Evolutionary conservation across 30 jellyfish, hydroid and myxozoan genomes (phyloP).

Genomic region (Morbakka virulenta): DNA sequence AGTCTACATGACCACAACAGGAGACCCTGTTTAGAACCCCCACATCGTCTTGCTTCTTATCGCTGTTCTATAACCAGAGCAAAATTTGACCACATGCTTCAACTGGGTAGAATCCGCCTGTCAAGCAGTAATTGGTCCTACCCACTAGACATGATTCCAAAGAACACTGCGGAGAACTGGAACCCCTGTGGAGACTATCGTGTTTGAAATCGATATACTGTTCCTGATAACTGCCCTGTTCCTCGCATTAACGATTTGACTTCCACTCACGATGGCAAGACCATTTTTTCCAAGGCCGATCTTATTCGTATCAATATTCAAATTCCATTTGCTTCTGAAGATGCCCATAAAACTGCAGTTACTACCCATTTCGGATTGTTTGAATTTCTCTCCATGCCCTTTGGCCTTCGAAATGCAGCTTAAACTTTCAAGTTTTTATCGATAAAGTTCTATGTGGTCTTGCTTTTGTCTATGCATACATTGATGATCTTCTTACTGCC

Average conservation of each 20-base stretch:
- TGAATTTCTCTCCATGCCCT: slow-evolving; percentile 6
- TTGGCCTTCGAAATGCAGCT: slow-evolving; percentile 16
- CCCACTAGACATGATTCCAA: background rate
- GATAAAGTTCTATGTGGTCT: slow-evolving; percentile 5
- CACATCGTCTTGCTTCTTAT: background rate
- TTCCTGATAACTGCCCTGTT: background rate
- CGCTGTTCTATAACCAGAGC: background rate
- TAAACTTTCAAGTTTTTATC: slow-evolving; percentile 4
- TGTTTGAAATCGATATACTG: background rate
- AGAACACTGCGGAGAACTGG: background rate
- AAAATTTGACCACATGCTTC: background rate
- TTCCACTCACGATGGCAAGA: background rate
- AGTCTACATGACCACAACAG: too few species aligned
- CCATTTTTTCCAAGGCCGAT: background rate
- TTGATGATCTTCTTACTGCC: slow-evolving; percentile 3
- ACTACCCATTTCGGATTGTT: slow-evolving; percentile 7
- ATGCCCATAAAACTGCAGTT: slow-evolving; percentile 3
- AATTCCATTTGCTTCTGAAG: slow-evolving; percentile 11
- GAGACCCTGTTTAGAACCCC: too few species aligned
- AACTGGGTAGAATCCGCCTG: background rate
- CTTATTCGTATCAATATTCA: background rate
- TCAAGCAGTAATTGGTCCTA: background rate
- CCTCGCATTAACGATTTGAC: background rate
- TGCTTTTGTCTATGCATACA: background rate
- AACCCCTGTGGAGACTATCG: background rate